Conservation (phyloP, 2,797 vertebrate species). For the Silurus lanzhouensis region DNA sequence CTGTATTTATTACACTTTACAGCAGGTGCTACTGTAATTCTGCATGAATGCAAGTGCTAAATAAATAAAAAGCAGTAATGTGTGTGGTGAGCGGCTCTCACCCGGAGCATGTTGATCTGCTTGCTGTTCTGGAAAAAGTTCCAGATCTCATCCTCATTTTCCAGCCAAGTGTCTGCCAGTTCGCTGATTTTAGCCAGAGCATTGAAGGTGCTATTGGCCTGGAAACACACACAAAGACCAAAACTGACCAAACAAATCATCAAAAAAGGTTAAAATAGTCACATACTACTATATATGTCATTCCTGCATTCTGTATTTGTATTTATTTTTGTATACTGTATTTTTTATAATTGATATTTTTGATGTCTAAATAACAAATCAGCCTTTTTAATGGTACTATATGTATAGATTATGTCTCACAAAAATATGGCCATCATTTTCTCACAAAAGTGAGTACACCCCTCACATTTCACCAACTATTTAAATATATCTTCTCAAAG, state of each 20-base stretch:
- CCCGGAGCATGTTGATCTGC: constrained; percentile 51
- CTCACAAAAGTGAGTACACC: too few relatives aligned
- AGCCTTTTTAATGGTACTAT: neutral
- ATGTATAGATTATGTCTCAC: too few relatives aligned
- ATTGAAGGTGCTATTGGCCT: constrained; percentile 54
- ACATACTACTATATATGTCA: too few relatives aligned
- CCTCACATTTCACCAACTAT: too few relatives aligned
- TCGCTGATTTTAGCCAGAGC: constrained; percentile 41
- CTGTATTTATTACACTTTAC: neutral
- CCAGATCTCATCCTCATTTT: constrained; percentile 47
- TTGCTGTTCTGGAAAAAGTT: constrained; percentile 45
- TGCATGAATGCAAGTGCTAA: neutral
- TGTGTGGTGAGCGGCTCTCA: constrained; percentile 12
- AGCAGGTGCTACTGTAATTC: constrained; percentile 7
- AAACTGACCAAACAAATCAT: neutral
- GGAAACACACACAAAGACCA: constrained; percentile 11
- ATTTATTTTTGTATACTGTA: neutral
- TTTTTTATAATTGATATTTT: neutral
- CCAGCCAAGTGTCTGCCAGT: constrained; percentile 43
- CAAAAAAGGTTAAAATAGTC: neutral
- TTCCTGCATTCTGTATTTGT: too few relatives aligned
- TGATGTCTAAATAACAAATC: neutral
- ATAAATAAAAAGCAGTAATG: neutral
- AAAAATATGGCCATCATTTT: too few relatives aligned
- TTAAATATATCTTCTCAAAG: too few relatives aligned